A percentile compares a stretch with the other conserved stretches of the same genome.
Evolutionary conservation across 2,113 vertebrate species (phyloP).

Genomic region (Calidris pygmaea): DNA sequence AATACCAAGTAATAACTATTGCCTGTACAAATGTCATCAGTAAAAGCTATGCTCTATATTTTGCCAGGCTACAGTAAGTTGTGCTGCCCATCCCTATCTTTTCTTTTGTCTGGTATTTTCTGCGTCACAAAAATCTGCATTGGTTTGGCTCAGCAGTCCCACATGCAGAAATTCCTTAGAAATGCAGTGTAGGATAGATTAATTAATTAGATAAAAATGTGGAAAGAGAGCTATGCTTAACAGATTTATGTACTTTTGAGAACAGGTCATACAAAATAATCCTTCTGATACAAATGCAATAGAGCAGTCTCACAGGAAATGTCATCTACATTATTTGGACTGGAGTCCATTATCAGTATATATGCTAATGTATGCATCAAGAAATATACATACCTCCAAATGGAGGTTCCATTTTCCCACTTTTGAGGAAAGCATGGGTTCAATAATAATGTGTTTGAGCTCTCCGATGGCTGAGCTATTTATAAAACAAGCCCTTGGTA

Average conservation of each 20-base stretch:
- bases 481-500: background rate
- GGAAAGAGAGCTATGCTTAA: background rate
- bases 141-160: background rate
- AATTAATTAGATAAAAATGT: background rate
- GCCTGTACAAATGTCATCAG: background rate
- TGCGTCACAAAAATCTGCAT: background rate
- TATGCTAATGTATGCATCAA: background rate
- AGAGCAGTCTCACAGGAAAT: background rate
- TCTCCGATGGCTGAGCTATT: background rate
- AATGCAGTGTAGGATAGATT: background rate
- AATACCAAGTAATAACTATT: background rate
- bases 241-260: background rate
- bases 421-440: background rate
- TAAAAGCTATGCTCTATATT: background rate
- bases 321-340: background rate
- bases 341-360: background rate
- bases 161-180: background rate
- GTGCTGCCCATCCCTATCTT: no score
- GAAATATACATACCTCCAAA: background rate
- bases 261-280: background rate
- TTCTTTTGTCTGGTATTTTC: background rate
- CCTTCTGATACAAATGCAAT: background rate
- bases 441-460: background rate
- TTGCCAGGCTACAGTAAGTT: background rate
- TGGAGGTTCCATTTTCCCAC: background rate